Evolutionary conservation across 2,888 invertebrate species (phyloP), one percentile per base, ranked within the genome.

Genomic region (Liposcelis brunnea): DNA sequence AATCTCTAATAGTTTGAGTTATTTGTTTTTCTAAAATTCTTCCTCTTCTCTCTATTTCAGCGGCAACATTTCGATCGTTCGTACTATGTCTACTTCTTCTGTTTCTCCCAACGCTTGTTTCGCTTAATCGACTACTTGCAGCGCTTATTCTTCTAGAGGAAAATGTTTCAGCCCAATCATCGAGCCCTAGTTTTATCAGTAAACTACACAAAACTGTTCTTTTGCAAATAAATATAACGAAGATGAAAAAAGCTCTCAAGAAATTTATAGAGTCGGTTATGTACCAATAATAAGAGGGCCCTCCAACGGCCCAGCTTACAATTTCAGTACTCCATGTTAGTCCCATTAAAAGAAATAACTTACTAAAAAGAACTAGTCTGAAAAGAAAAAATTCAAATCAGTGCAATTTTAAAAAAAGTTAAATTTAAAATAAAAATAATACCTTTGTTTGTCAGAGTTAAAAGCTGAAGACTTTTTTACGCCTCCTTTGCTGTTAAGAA

Each of bases 191-290:
- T 19, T 40, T 40, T 21, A 19, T 16, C 12, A 16, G 15, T 7
- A 40, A 19, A 10, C 19, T n/a, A 7, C 19, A 14, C 18, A 14
- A 18, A 31, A 52, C 51, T 10, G 47, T 49, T 15, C 43, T 47
- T 38, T 55, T 56, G 47, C 55, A 56, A 12, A 53, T 52, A 46
- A 55, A 55, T 34, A 55, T 53, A 26, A 54, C 42, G 40, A 55
- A 55, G 31, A 55, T 48, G 46, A 52, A 52, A 2, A 55, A 47
- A 1, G 52, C 54, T 31, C 53, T 52, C 14, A 55, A 48, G 18
- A 53, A 48, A 40, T 52, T 53, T 10, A 49, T 50, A 36, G 52
- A 19, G 44, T 54, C 55, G 26, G 53, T 36, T 2, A 50, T 31
- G 19, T 52, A 50, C 51, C 53, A 52, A n/a, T 44, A 47, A 12